phyloP scores from a whole-genome alignment of 2,113 vertebrate species.

The Podarcis muralis region DNA sequence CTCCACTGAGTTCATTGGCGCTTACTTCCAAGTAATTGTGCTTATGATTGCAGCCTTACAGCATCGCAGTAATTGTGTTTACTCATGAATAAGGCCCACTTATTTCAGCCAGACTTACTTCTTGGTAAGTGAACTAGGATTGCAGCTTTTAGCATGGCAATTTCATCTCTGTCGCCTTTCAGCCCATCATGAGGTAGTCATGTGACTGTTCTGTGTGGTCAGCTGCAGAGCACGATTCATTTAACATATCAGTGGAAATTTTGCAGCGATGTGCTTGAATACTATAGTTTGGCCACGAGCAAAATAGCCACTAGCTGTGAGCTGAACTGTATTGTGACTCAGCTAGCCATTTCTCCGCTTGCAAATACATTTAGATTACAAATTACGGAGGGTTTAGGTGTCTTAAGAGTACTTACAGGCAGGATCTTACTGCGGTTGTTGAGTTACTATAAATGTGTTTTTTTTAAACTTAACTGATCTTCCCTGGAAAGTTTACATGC shows the following conservation, averaged over 20 bases:
- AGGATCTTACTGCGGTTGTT: too few relatives aligned
- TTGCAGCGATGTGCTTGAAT: neutral
- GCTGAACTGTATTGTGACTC: neutral
- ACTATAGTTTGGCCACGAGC: too few relatives aligned
- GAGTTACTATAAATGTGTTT: too few relatives aligned
- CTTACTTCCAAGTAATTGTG: neutral
- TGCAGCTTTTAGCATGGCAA: neutral
- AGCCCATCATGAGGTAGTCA: too few relatives aligned
- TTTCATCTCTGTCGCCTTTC: neutral
- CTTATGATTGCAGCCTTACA: neutral
- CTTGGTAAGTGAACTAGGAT: neutral
- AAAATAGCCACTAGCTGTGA: neutral
- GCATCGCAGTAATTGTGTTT: neutral
- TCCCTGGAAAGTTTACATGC: too few relatives aligned
- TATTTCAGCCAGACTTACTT: neutral
- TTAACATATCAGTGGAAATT: neutral
- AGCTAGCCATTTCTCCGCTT: too few relatives aligned
- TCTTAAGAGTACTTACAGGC: too few relatives aligned
- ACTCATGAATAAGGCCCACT: neutral
- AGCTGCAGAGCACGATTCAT: neutral
- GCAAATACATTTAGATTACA: too few relatives aligned
- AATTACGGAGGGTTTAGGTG: too few relatives aligned
- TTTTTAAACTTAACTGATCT: too few relatives aligned
- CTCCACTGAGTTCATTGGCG: neutral
- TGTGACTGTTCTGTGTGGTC: too few relatives aligned